These are phyloP conservation scores for Galleria mellonella DNA, from an alignment of 1,140 invertebrate species.

Conservation along the genomic window DNA sequence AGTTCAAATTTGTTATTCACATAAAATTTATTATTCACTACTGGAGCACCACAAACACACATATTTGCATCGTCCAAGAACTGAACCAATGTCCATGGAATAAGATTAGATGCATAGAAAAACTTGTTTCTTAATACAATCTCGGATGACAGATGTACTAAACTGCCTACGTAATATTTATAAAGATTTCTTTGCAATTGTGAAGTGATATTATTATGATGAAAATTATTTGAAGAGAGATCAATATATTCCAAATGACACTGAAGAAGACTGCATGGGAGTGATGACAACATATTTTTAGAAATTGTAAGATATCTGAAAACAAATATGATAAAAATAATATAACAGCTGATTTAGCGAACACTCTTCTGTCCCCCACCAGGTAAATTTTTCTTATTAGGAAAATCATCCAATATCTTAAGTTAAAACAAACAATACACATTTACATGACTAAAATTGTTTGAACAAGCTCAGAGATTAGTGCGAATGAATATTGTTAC, in stretches of 20 bases:
- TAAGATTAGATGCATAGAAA: constrained; percentile 74
- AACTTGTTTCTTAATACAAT: constrained; percentile 59
- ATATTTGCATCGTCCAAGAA: constrained; percentile 77
- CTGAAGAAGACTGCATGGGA: constrained; percentile 75
- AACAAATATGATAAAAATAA: too few species aligned
- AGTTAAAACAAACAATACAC: too few species aligned
- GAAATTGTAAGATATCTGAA: constrained; percentile 69
- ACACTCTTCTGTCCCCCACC: too few species aligned
- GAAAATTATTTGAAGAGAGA: constrained; percentile 74
- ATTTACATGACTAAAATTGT: too few species aligned
- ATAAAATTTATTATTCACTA: constrained; percentile 70
- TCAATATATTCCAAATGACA: constrained; percentile 73
- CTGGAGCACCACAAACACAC: constrained; percentile 77
- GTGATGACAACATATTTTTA: constrained; percentile 69
- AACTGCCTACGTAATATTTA: constrained; percentile 48
- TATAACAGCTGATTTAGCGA: too few species aligned
- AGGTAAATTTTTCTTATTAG: too few species aligned
- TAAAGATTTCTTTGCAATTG: constrained; percentile 36
- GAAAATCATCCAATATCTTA: too few species aligned
- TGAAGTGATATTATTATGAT: constrained; percentile 31
- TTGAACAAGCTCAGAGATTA: too few species aligned
- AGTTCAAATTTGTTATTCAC: constrained; percentile 48
- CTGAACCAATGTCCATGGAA: constrained; percentile 76
- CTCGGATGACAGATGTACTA: constrained; percentile 46
- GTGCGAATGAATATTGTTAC: too few species aligned